Percentiles rank a stretch among this genome's conserved stretches.
Evolutionary conservation across 2,113 vertebrate species (phyloP).

Genomic region (Pseudorhombus dupliciocellatus): DNA sequence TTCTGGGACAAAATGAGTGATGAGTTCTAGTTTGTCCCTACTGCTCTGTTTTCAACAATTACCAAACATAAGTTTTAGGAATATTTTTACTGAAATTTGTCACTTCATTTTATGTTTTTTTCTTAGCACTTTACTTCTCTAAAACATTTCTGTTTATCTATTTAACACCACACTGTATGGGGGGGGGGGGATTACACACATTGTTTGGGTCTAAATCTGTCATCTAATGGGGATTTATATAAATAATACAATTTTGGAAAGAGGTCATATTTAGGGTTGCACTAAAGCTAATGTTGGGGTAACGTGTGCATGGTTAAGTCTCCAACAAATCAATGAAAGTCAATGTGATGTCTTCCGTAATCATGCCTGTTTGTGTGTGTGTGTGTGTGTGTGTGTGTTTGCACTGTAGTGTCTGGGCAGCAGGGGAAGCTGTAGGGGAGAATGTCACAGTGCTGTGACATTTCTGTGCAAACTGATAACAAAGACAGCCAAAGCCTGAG

Average conservation of each 20-base stretch:
- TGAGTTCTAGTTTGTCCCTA: neutral
- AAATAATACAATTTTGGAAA: neutral
- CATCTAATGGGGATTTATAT: neutral
- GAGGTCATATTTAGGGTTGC: neutral
- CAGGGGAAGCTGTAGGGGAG: slow-evolving; percentile 66
- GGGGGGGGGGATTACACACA: too few species aligned
- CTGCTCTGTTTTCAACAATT: neutral
- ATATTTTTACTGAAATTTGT: too few species aligned
- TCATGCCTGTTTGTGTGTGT: neutral
- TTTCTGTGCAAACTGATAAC: slow-evolving; percentile 78
- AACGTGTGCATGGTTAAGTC: too few species aligned
- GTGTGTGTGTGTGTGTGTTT: slow-evolving; percentile 14
- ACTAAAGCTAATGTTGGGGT: too few species aligned
- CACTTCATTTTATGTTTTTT: too few species aligned
- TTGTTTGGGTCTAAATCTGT: too few species aligned
- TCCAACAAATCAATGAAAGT: too few species aligned
- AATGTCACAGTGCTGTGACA: slow-evolving; percentile 72
- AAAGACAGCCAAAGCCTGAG: slow-evolving; percentile 54
- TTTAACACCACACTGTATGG: too few species aligned
- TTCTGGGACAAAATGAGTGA: neutral
- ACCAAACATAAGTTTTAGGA: too few species aligned
- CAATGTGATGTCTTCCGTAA: too few species aligned
- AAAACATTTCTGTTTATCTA: too few species aligned
- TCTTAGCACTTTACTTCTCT: too few species aligned
- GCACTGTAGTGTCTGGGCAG: slow-evolving; percentile 46